A percentile compares a stretch with the other conserved stretches of the same genome.
phyloP scores from a whole-genome alignment of 2,113 vertebrate species.

The Gopherus flavomarginatus region DNA sequence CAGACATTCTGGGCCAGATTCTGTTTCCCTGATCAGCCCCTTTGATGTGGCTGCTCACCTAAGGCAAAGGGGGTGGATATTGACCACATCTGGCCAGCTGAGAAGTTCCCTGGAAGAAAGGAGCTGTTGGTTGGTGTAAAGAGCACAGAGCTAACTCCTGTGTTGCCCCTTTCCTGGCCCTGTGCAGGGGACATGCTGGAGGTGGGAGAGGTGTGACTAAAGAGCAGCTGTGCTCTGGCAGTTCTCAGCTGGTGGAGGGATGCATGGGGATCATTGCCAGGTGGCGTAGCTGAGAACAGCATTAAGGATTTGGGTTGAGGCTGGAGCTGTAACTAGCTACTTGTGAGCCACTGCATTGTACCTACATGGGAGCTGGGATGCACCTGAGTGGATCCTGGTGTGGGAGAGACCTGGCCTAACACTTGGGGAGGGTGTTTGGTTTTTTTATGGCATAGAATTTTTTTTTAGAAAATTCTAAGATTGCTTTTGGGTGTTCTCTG shows the following conservation, averaged over 20 bases:
- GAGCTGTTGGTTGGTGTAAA: constrained; percentile 50
- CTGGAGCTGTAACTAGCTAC: neutral
- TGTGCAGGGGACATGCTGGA: neutral
- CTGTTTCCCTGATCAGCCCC: constrained; percentile 44
- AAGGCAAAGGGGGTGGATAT: neutral
- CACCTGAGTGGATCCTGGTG: neutral
- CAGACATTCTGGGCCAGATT: neutral
- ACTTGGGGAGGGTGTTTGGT: neutral
- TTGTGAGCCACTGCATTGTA: neutral
- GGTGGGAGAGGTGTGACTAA: neutral
- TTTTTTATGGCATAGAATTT: neutral
- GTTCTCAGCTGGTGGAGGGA: constrained; percentile 55
- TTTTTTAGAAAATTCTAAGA: neutral
- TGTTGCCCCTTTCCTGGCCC: neutral
- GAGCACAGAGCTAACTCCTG: constrained; percentile 61
- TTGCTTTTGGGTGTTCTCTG: neutral
- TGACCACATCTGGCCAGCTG: neutral
- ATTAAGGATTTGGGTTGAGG: neutral
- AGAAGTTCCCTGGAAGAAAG: constrained; percentile 40
- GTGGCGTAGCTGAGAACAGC: neutral
- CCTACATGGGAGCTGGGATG: neutral
- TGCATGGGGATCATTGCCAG: constrained; percentile 12
- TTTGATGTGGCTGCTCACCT: neutral
- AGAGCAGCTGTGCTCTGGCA: constrained; percentile 55
- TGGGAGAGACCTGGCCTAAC: neutral